Evolutionary conservation across 2,113 vertebrate genomes (phyloP), one percentile per base, ranked within the genome.

Genomic region (Scalopus aquaticus): DNA sequence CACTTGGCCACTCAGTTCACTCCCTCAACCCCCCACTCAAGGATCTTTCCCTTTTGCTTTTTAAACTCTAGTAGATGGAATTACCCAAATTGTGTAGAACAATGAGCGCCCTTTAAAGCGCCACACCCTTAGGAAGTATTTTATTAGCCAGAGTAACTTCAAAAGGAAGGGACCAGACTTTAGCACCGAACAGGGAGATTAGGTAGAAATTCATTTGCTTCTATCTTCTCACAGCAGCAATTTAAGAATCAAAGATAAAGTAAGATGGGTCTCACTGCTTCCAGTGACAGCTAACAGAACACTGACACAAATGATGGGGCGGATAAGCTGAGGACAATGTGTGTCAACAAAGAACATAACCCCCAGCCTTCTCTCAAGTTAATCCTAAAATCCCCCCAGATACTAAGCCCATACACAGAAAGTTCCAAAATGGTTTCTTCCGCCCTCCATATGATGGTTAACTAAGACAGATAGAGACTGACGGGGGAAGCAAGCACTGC

Each of bases 1-100:
- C 26, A 88, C 86, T 91, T 90, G 88, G n/a, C n/a, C 80, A 9
- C 69, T 83, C 90, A 13, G 39, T 10, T 93, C 60, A 35, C 37
- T 90, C 51, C 81, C 89, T 85, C 19, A 64, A n/a, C 32, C 2
- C 5, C 3, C 3, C 85, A 51, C 72, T 81, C 39, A 0, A 58
- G 44, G 65, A 89, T 73, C 78, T 96, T 46, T 12, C 89, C 9
- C 73, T 58, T 15, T 46, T 70, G 90, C 97, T 97, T 88, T 22
- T 72, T 90, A 83, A 62, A 56, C 94, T 46, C 94, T 81, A 95
- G 76, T 73, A 79, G 35, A 88, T n/a, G 35, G 56, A 78, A 80
- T 42, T 62, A 49, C 58, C 64, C 84, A 37, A 62, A 17, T 49
- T 78, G 44, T 39, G 28, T 42, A 83, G 15, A 70, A 91, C 92